Evolutionary conservation across 2,797 vertebrate genomes (phyloP).

Genomic region (Syngnathus rostellatus): DNA sequence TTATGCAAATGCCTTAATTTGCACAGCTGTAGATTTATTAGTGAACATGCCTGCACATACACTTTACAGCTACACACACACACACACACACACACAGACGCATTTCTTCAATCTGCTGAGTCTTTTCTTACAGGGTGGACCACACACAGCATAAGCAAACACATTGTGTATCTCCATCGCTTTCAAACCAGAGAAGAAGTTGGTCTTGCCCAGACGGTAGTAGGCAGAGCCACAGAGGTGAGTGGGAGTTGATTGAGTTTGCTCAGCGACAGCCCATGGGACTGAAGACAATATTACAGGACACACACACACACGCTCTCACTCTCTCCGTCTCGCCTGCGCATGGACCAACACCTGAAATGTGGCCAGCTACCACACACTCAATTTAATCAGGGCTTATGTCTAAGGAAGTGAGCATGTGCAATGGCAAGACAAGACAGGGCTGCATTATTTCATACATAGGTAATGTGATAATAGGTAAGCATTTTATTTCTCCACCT

Average conservation of each 20-base stretch:
- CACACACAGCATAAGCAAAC: conserved; percentile 40
- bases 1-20: background rate
- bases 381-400: conserved; percentile 67
- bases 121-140: conserved; percentile 46
- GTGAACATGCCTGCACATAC: conserved; percentile 1
- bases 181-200: conserved; percentile 36
- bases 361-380: conserved; percentile 51
- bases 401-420: conserved; percentile 66
- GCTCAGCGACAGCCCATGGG: conserved; percentile 62
- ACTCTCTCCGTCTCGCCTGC: background rate
- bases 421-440: conserved; percentile 7
- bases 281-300: conserved; percentile 66
- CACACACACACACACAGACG: conserved; percentile 30
- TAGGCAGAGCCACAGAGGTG: conserved; percentile 51
- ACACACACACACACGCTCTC: conserved; percentile 35
- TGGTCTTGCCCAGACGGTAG: conserved; percentile 47
- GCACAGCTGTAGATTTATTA: background rate
- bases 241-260: conserved; percentile 72
- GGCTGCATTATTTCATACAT: too few relatives aligned
- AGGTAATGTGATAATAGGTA: too few relatives aligned
- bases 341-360: conserved; percentile 29
- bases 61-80: conserved; percentile 13
- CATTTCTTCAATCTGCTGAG: conserved; percentile 50
- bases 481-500: background rate
- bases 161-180: conserved; percentile 11